Evolutionary conservation across 2,888 invertebrate genomes (phyloP).

Genomic region (Griposia aprilina): DNA sequence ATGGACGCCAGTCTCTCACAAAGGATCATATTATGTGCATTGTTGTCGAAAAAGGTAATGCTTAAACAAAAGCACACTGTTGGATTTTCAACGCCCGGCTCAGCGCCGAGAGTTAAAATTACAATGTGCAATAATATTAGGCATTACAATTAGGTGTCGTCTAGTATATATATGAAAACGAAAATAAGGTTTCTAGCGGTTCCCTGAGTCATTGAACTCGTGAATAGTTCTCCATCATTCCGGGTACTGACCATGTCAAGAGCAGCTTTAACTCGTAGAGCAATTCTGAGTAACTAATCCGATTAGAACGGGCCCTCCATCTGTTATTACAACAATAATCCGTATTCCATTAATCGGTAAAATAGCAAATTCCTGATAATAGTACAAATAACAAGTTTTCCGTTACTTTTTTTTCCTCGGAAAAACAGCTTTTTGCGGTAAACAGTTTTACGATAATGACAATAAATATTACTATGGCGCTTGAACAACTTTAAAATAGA

Average conservation of each 20-base stretch:
- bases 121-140: too few species aligned
- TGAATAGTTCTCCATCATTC: background rate
- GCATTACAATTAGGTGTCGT: too few species aligned
- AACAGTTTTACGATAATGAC: constrained; percentile 18
- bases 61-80: too few species aligned
- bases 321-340: constrained; percentile 1
- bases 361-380: constrained; percentile 17
- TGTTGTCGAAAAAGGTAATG: too few species aligned
- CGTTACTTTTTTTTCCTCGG: constrained; percentile 6
- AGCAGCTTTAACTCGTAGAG: background rate
- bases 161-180: too few species aligned
- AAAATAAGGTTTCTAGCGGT: background rate
- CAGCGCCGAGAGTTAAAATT: too few species aligned
- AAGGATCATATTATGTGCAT: too few species aligned
- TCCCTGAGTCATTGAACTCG: background rate
- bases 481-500: constrained; percentile 19
- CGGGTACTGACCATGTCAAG: background rate
- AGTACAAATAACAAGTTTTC: constrained; percentile 3
- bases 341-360: constrained; percentile 7
- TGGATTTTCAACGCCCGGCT: too few species aligned
- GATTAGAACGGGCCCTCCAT: background rate
- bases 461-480: constrained; percentile 16
- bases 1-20: too few species aligned
- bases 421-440: constrained; percentile 12
- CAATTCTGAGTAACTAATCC: background rate